Evolutionary conservation across 2,113 vertebrate species (phyloP).

Genomic region (Prionailurus viverrinus): DNA sequence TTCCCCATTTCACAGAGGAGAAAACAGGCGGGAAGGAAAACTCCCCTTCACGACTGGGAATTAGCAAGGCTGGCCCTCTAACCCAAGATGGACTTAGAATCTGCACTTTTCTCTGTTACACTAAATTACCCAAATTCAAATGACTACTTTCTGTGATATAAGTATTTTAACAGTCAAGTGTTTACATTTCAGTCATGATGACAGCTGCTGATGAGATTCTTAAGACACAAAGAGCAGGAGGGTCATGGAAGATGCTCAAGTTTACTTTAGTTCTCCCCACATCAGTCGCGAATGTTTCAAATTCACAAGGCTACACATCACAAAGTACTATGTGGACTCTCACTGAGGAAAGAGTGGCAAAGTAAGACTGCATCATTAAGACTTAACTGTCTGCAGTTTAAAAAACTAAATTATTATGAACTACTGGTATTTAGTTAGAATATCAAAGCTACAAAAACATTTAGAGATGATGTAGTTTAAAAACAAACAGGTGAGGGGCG

Average conservation of each 20-base stretch:
- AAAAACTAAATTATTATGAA: slow-evolving; percentile 33
- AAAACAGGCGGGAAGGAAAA: background rate
- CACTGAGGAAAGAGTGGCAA: background rate
- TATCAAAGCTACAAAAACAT: background rate
- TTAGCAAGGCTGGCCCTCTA: background rate
- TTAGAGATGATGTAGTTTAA: slow-evolving; percentile 11
- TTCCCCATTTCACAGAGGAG: background rate
- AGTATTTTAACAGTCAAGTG: slow-evolving; percentile 30
- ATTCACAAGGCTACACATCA: background rate
- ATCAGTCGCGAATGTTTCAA: slow-evolving; percentile 23
- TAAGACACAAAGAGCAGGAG: background rate
- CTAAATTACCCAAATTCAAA: slow-evolving; percentile 47
- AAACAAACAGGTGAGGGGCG: background rate
- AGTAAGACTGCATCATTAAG: background rate
- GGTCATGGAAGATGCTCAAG: background rate
- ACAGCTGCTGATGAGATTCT: background rate
- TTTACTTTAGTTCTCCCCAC: background rate
- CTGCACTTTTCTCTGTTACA: background rate
- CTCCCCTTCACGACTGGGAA: background rate
- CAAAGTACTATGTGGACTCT: background rate
- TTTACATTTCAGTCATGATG: background rate
- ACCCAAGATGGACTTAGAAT: background rate
- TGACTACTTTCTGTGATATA: background rate
- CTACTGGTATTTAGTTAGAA: background rate
- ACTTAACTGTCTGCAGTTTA: background rate